Conservation (phyloP, 2,113 vertebrate species). For the Rhinolophus sinicus region DNA sequence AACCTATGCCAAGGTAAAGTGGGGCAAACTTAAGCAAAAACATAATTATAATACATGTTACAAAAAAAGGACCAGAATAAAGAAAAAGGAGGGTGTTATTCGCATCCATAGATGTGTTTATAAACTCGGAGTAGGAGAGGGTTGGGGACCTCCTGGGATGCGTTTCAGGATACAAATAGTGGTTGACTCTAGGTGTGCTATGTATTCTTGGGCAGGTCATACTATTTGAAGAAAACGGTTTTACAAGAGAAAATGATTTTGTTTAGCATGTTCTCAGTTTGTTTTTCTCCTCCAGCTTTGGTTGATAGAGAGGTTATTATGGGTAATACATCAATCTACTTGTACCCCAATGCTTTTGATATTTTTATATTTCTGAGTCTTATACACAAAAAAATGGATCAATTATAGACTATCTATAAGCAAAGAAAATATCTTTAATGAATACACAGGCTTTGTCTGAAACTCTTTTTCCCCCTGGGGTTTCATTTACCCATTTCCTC, state of each 20-base stretch:
- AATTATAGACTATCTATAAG: not conserved
- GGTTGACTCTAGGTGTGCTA: not conserved
- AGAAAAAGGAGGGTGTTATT: not conserved
- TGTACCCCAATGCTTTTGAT: not conserved
- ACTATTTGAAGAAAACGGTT: not conserved
- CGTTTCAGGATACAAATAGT: not conserved
- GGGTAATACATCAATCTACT: not conserved
- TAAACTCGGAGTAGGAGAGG: not conserved
- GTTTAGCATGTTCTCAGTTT: not conserved
- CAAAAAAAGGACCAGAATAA: not conserved
- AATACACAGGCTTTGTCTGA: not conserved
- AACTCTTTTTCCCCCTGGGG: not conserved
- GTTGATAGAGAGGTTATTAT: not conserved
- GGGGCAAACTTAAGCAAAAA: not conserved
- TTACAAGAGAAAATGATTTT: conserved; percentile 36
- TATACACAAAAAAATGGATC: not conserved
- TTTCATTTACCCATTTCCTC: not conserved
- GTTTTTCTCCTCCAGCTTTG: conserved; percentile 31
- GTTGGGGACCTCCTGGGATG: not conserved
- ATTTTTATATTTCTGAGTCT: not conserved
- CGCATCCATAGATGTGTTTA: not conserved
- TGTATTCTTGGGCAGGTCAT: not conserved
- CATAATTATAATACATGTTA: not conserved
- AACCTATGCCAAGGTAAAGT: not conserved
- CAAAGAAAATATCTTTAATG: not conserved